Base-by-base conservation (phyloP, 1,140 invertebrate species). In the Leptinotarsa undecemlineata region DNA sequence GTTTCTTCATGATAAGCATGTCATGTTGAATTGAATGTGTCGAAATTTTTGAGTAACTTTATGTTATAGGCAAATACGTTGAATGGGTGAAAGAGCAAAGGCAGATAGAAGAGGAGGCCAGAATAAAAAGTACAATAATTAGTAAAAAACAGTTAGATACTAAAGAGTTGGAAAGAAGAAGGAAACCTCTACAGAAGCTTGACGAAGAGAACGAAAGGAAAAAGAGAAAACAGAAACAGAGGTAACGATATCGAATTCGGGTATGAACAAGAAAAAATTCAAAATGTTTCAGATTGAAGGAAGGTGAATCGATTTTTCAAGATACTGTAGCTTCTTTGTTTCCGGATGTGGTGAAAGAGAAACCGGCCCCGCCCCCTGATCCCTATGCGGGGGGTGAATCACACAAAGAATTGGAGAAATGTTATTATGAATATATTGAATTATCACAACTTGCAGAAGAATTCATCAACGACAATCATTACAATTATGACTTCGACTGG, bases 101-200 rank as follows among this genome's bases (percentile, higher is more conserved):
- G 83, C 81, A 82, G 62, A 67, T 77, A 13, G 85, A 84, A 73
- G 85, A 88, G 74, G 76, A 87, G 73, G 81, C 84, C 42, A 82
- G 85, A n/a, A 88, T 89, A 84, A 86, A 86, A 67, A 80, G 81
- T 47, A 81, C 85, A 15, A 84, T 88, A 21, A 78, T 88, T 4
- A 82, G 82, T 19, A 87, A 85, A 72, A 88, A 88, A 69, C 85
- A 86, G 4, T 70, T 88, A 4, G 80, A 85, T 21, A 83, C 83
- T n/a, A 85, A 87, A 64, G 82, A 85, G n/a, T 74, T 88, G 13
- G 82, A 87, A 47, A 85, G 74, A 42, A 82, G 85, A 57, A 81
- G 85, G 42, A 83, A 81, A 15, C 87, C 87, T 2, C 60, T 88
- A 60, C 72, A 85, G 17, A 84, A 82, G 72, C 73, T 87, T 33